Evolutionary conservation across 2,113 vertebrate species (phyloP).

Genomic region (Parus major): DNA sequence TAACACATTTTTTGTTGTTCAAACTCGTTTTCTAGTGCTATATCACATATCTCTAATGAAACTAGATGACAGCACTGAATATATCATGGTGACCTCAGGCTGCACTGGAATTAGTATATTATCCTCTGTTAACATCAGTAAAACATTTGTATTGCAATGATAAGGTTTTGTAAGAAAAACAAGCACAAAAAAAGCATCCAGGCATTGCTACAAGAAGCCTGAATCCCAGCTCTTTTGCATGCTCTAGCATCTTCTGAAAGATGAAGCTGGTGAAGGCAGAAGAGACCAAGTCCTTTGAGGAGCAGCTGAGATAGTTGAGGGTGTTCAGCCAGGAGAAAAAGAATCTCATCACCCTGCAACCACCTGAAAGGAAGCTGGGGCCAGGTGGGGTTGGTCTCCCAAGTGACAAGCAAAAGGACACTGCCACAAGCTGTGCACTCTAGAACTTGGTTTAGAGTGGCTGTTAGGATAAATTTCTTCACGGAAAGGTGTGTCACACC

Average conservation of each 20-base stretch:
- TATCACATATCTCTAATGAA: background rate
- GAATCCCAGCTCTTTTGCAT: background rate
- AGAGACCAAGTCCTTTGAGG: background rate
- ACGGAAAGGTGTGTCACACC: background rate
- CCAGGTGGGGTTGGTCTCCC: background rate
- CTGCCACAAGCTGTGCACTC: background rate
- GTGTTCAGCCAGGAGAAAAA: background rate
- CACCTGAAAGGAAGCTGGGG: background rate
- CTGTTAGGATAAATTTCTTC: too few species aligned
- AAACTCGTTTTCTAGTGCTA: background rate
- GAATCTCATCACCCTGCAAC: background rate
- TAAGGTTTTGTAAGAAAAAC: background rate
- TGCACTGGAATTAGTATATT: conserved; percentile 7
- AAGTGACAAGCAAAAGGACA: background rate
- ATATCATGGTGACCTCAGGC: background rate
- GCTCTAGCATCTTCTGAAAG: background rate
- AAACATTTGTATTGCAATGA: background rate
- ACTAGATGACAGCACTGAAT: background rate
- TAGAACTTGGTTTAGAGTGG: too few species aligned
- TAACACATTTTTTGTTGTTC: background rate
- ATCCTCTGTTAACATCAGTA: background rate
- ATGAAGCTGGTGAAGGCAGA: background rate
- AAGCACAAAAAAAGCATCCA: background rate
- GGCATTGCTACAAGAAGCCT: background rate
- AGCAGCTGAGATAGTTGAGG: background rate